Base-by-base conservation (phyloP, 1,140 invertebrate genomes). In the Idris sp. region DNA sequence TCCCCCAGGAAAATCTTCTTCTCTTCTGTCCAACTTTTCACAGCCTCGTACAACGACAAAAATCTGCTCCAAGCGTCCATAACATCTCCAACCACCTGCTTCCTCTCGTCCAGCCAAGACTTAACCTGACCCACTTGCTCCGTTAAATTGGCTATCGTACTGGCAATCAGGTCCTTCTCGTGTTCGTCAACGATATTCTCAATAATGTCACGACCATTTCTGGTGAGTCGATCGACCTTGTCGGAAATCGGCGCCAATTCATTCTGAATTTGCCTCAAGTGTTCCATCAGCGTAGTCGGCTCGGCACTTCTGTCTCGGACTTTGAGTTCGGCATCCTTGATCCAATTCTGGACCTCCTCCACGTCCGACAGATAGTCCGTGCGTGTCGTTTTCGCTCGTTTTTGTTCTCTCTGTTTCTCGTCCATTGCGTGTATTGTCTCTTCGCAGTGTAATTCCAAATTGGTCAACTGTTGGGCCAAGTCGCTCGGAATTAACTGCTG, bases 1-100 rank as follows among this genome's bases (percentile, higher is more conserved):
- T 93, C 91, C 44, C 90, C 88, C 2, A 97, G 87, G 89, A 97
- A 95, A 31, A 89, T 87, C 56, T 91, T 91, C 83, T 97, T 96
- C 72, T 95, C 94, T 30, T 92, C 90, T 0, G 93, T 92, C 96
- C 96, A 98, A 36, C 89, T 86, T 79, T 93, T 91, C 2, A 98
- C 92, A 65, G 92, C 89, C 74, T 94, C 91, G 76, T 97, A 92
- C 33, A 96, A 89, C 41, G 93, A 91, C 48, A 96, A 89, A 89
- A 98, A 97, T 36, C 93, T 90, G 40, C 94, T 92, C 90, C 95
- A 96, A 7, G 96, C 92, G 78, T 97, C 95, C 68, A 96, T 89
- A 18, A 93, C 94, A 80, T 97, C 95, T 16, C 93, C 93, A 16
- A 98, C 92, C 80, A 95, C 90, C 74, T 92, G 91, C 80, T 93